A percentile compares a stretch with the other conserved stretches of the same genome.
These are phyloP conservation scores for Erythrolamprus reginae DNA, from an alignment of 2,113 vertebrate species.

Conservation along the genomic window DNA sequence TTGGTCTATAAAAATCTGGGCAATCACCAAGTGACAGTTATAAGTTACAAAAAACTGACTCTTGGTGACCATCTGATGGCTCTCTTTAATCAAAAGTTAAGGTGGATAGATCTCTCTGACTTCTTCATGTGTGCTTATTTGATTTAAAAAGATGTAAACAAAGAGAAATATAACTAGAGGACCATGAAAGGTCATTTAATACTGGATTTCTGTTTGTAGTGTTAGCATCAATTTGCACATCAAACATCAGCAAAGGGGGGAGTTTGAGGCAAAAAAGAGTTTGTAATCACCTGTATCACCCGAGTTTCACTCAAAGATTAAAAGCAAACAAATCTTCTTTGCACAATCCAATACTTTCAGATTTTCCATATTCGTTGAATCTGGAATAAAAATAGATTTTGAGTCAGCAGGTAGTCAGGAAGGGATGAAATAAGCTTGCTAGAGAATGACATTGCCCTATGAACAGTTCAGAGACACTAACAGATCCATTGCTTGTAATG, in stretches of 20 bases:
- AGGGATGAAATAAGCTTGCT: not conserved
- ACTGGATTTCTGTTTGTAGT: not conserved
- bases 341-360: not conserved
- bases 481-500: not conserved
- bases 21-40: not conserved
- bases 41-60: not conserved
- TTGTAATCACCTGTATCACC: not conserved
- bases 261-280: not conserved
- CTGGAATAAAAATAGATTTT: not conserved
- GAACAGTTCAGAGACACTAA: not conserved
- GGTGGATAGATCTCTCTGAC: not conserved
- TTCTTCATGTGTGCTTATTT: not conserved
- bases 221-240: not conserved
- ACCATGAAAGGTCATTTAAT: not conserved
- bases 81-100: not conserved
- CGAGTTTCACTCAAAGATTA: not conserved
- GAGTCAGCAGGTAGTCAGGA: not conserved
- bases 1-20: not conserved
- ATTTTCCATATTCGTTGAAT: not conserved
- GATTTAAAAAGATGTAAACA: not conserved
- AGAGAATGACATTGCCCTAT: not conserved
- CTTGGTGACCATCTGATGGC: not conserved
- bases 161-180: not conserved
- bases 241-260: not conserved
- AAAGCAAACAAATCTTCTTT: not conserved